Evolutionary conservation across 2,113 vertebrate species (phyloP), one percentile per base, ranked within the genome.

Genomic region (Physeter macrocephalus): DNA sequence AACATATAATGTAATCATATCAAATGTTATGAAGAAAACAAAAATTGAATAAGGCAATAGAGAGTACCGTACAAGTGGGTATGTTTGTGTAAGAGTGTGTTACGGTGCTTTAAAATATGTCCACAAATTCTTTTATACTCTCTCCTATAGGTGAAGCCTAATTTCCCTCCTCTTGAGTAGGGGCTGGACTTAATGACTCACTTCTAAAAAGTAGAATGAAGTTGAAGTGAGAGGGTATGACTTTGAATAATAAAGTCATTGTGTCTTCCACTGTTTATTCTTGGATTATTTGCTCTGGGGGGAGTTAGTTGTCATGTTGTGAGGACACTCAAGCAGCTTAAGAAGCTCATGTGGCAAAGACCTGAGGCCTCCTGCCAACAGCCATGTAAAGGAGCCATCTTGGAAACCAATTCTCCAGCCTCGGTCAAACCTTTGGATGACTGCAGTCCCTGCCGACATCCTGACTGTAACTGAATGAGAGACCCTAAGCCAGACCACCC

Each of bases 371-470:
- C 20, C 36, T 77, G 67, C 29, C 61, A 88, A 71, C 7, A 64
- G 43, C 29, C 1, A 0, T 88, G 34, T 61, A 88, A 67, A 57
- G 21, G 31, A 86, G 5, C 17, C 27, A 41, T 86, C 66, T 54
- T 85, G 86, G 23, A 94, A 85, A 64, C 3, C 3, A 11, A 59
- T 39, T 39, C 71, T 41, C 36, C 12, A 67, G 20, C 59, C 36
- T 17, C 66, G 66, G 72, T 72, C 77, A 88, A 86, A 57, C 87
- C 74, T 96, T 89, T 72, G 39, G 61, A 78, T 96, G 29, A 93
- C 20, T 36, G 17, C 4, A 84, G 27, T 29, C 69, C 36, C 12
- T 41, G 18, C 49, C 4, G 20, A 80, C 9, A 64, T 49, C 41
- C 49, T 85, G 54, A 57, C 34, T 62, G 31, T 39, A 77, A 8